Percentiles rank a stretch among this genome's conserved stretches.
These are phyloP conservation scores for Penaeus japonicus DNA, from an alignment of 1,140 invertebrate species.

Conservation along the genomic window DNA sequence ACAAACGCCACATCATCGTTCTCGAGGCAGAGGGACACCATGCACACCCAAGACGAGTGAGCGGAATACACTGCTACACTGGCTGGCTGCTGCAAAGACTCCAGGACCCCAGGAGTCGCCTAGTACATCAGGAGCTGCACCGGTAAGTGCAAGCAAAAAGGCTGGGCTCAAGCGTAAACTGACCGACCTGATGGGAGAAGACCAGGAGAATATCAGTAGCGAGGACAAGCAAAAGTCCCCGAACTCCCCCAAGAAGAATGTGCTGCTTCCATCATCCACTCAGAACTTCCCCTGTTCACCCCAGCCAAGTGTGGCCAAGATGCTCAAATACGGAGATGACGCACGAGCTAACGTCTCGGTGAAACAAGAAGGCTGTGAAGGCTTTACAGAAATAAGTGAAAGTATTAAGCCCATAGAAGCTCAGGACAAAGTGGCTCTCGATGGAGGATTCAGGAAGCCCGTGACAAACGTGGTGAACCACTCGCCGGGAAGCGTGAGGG, in stretches of 20 bases:
- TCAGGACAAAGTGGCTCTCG: conserved; percentile 3
- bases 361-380: not conserved
- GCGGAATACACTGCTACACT: conserved; percentile 46
- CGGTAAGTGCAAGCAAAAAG: conserved; percentile 42
- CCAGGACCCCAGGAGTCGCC: conserved; percentile 14
- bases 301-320: conserved; percentile 37
- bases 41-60: conserved; percentile 51
- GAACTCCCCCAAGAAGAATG: conserved; percentile 16
- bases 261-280: conserved; percentile 11
- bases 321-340: conserved; percentile 49
- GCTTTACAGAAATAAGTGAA: conserved; percentile 28
- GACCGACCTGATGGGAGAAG: conserved; percentile 41
- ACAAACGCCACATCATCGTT: not conserved
- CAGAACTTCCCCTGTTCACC: conserved; percentile 1
- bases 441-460: conserved; percentile 23
- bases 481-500: too few relatives aligned
- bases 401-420: conserved; percentile 51
- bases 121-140: not conserved
- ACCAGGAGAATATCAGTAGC: conserved; percentile 32
- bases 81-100: conserved; percentile 46
- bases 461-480: conserved; percentile 15
- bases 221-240: conserved; percentile 29
- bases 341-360: not conserved
- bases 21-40: conserved; percentile 18
- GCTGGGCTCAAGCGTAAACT: conserved; percentile 49